Evolutionary conservation across 1,140 invertebrate species (phyloP).

Genomic region (Ceratoteleas bidentatus): DNA sequence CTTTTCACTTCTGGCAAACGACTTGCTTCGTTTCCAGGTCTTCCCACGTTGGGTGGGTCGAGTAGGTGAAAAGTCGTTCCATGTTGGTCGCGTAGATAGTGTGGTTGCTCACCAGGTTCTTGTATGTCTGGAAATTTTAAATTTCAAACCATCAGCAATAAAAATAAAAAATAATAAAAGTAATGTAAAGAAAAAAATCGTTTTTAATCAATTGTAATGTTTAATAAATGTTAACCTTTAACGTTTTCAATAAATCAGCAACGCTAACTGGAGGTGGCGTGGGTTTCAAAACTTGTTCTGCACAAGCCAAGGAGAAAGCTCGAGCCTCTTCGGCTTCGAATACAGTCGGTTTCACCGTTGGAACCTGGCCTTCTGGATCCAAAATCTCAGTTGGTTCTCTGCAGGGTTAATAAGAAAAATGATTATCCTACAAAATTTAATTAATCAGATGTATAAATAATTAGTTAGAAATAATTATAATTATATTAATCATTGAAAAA

Average conservation of each 20-base stretch:
- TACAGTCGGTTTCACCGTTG: constrained; percentile 71
- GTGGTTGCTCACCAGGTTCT: constrained; percentile 78
- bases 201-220: no score
- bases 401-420: no score
- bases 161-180: no score
- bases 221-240: no score
- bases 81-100: constrained; percentile 80
- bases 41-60: constrained; percentile 79
- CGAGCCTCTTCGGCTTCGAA: constrained; percentile 78
- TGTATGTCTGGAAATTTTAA: constrained; percentile 73
- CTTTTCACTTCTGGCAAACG: constrained; percentile 59
- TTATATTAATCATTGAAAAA: no score
- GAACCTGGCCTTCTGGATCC: constrained; percentile 76
- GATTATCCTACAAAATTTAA: no score
- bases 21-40: constrained; percentile 75
- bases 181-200: no score
- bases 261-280: constrained; percentile 72
- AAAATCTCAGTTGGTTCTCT: constrained; percentile 71
- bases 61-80: constrained; percentile 77
- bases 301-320: constrained; percentile 78
- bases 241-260: constrained; percentile 74
- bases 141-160: no score
- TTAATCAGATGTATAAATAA: no score
- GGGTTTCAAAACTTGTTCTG: constrained; percentile 72
- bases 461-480: no score